A percentile compares a stretch with the other conserved stretches of the same genome.
Conservation (phyloP, 2,888 invertebrate species). For the Ptychoptera albimana region DNA sequence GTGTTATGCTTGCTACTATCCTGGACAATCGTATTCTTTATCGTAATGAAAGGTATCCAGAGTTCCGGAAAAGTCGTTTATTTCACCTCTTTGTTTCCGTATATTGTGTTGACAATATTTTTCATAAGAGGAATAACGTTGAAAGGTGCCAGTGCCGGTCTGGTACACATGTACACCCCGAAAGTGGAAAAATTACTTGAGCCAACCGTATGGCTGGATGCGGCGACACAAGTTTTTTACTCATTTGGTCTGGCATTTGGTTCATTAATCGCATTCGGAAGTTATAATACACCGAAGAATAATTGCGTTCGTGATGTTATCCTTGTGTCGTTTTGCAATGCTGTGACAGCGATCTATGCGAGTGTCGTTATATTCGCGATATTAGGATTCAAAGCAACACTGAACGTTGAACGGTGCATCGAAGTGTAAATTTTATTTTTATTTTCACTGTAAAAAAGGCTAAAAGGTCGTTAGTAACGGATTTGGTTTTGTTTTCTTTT, state of each 20-base stretch:
- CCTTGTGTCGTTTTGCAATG: conserved; percentile 81
- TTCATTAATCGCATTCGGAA: conserved; percentile 87
- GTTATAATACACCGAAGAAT: conserved; percentile 88
- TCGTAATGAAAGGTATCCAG: conserved; percentile 93
- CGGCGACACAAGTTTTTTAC: conserved; percentile 94
- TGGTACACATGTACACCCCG: conserved; percentile 83
- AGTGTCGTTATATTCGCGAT: conserved; percentile 91
- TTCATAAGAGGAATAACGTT: conserved; percentile 80
- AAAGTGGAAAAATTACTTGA: conserved; percentile 76
- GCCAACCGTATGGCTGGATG: conserved; percentile 89
- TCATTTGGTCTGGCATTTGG: conserved; percentile 91
- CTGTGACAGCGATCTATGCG: conserved; percentile 86
- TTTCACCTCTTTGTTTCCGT: conserved; percentile 91
- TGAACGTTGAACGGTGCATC: conserved; percentile 74
- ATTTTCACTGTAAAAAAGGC: no score
- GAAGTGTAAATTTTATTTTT: conserved; percentile 37
- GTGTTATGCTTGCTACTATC: conserved; percentile 71
- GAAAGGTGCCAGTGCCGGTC: conserved; percentile 70
- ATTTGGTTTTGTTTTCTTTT: no score
- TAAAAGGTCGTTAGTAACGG: no score
- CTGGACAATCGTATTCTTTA: conserved; percentile 85
- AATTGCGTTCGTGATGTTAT: conserved; percentile 87
- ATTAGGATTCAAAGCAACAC: conserved; percentile 88
- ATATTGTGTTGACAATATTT: conserved; percentile 85
- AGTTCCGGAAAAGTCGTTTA: conserved; percentile 93